Conservation (phyloP, 1,140 invertebrate genomes). For the Philotrypesis tridentata region DNA sequence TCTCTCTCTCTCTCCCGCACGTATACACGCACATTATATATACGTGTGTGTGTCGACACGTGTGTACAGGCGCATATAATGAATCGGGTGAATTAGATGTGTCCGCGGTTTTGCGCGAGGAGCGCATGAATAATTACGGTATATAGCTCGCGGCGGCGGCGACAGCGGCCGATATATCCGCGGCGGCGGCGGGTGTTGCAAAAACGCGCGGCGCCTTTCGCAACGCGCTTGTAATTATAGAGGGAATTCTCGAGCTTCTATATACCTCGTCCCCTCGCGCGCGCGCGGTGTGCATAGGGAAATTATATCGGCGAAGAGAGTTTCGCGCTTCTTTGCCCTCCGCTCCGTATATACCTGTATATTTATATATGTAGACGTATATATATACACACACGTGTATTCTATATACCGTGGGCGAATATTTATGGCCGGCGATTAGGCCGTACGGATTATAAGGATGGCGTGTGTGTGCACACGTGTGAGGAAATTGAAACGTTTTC, state of each 20-base stretch:
- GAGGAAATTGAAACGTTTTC: background rate
- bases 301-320: slow-evolving; percentile 8
- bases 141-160: background rate
- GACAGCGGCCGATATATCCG: background rate
- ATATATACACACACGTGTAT: too few species aligned
- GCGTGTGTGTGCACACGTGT: too few species aligned
- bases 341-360: background rate
- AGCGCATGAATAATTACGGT: background rate
- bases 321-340: background rate
- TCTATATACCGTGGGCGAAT: background rate
- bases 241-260: background rate
- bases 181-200: background rate
- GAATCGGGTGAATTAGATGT: background rate
- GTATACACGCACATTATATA: background rate
- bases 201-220: slow-evolving; percentile 8
- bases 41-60: background rate
- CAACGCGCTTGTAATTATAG: slow-evolving; percentile 13
- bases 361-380: background rate
- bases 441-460: background rate
- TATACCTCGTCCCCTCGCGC: too few species aligned
- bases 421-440: background rate
- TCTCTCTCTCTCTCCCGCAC: too few species aligned
- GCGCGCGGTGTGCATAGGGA: background rate
- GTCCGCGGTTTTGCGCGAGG: background rate
- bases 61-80: background rate